Base-by-base conservation (phyloP, 2,888 invertebrate species). In the Sicus ferrugineus region DNA sequence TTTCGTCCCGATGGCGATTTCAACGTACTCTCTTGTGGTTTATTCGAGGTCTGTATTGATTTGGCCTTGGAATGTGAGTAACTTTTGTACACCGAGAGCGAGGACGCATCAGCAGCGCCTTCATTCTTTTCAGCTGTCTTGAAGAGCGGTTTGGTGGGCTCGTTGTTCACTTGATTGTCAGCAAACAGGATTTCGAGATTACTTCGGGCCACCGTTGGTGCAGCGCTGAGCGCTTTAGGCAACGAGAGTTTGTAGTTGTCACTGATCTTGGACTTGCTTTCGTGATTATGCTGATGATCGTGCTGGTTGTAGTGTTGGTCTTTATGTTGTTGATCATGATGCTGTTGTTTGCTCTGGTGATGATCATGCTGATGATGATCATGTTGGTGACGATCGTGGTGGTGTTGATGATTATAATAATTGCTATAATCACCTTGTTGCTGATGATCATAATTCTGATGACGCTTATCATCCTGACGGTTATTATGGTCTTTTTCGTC, bases 281-380 rank as follows among this genome's bases (percentile, higher is more conserved):
- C 63, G 75, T 77, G 34, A 79, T 42, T 79, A 42, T 78, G 75
- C 67, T 79, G 80, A 63, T 80, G 76, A 42, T 73, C 77, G 19
- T 79, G 78, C 74, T 23, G 61, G 14, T 21, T 21, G 0, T 38
- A 26, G 23, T 16, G 9, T 21, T 42, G 23, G 1, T 42, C 14
- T 14, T 21, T 59, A 19, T 21, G 59, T 3, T 59, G 23, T 6
- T 16, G 50, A 16, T 34, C 34, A 34, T 42, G 3, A 16, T 42
- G n/a, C 1, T 38, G 3, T 4, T 42, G n/a, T 0, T 38, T 42
- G 16, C n/a, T 16, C 16, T 42, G 42, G 42, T 42, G 4, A 42
- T 42, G 16, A 9, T 42, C n/a, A 67, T 73, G 66, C 48, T 69
- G 68, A 21, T 78, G 78, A 0, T 75, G 77, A 16, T 77, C 73